These are phyloP conservation scores for Echinarachnius parma DNA, from an alignment of 53 echinoderm and acorn worm genomes.

Conservation along the genomic window DNA sequence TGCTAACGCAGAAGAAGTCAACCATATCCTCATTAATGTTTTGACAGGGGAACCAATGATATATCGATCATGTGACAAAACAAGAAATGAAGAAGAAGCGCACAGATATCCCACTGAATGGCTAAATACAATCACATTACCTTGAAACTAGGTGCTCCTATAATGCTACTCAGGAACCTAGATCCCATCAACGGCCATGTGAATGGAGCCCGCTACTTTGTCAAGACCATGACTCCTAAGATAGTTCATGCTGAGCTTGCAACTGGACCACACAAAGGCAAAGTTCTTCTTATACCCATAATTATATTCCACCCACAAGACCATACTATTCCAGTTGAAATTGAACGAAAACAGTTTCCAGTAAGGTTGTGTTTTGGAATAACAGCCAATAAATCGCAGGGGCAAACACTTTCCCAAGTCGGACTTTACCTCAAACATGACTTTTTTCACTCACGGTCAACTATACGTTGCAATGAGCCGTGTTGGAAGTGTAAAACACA, in stretches of 20 bases:
- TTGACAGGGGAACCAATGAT: conserved; percentile 24
- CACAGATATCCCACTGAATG: conserved; percentile 37
- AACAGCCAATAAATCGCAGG: conserved; percentile 43
- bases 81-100: background rate
- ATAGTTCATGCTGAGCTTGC: conserved; percentile 35
- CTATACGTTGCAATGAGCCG: conserved; percentile 48
- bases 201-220: conserved; percentile 38
- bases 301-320: conserved; percentile 13
- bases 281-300: conserved; percentile 10
- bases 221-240: conserved; percentile 25
- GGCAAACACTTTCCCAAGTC: conserved; percentile 27
- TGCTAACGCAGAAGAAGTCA: conserved; percentile 41
- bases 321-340: conserved; percentile 8
- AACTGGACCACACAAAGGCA: conserved; percentile 26
- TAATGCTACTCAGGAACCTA: conserved; percentile 47
- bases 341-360: conserved; percentile 34
- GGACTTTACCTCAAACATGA: conserved; percentile 15
- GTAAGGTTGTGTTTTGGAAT: conserved; percentile 30
- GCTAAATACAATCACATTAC: conserved; percentile 32
- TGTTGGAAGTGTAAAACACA: conserved; percentile 24
- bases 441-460: conserved; percentile 43
- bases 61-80: conserved; percentile 7
- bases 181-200: conserved; percentile 43
- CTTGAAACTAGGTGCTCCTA: conserved; percentile 28
- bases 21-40: conserved; percentile 12